phyloP scores from a whole-genome alignment of 2,113 vertebrate genomes.

The Protobothrops mucrosquamatus region DNA sequence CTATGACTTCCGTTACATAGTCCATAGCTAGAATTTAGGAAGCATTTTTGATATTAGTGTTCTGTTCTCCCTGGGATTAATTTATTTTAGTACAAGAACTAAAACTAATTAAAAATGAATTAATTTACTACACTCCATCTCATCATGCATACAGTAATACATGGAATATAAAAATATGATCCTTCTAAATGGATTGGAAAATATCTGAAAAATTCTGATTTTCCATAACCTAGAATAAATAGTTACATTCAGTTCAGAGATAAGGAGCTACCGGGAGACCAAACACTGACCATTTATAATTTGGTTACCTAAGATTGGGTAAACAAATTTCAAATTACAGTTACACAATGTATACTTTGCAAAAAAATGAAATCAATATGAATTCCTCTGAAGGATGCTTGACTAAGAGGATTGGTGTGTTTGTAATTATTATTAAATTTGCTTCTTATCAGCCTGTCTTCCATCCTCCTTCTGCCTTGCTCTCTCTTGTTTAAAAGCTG shows the following conservation, averaged over 20 bases:
- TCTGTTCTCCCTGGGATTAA: constrained; percentile 21
- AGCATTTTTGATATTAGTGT: neutral
- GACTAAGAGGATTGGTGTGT: neutral
- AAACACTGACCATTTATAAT: neutral
- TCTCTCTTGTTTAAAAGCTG: constrained; percentile 38
- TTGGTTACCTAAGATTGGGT: neutral
- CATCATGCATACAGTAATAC: constrained; percentile 39
- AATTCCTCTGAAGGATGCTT: neutral
- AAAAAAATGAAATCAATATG: neutral
- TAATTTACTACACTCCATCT: constrained; percentile 50
- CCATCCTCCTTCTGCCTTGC: neutral
- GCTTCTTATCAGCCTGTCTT: constrained; percentile 14
- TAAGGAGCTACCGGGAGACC: neutral
- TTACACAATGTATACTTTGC: neutral
- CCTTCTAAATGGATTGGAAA: neutral
- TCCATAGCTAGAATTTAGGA: constrained; percentile 15
- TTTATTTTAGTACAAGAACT: neutral
- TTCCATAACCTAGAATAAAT: neutral
- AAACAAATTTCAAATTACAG: neutral
- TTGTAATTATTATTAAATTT: neutral
- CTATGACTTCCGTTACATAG: constrained; percentile 18
- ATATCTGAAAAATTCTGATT: neutral
- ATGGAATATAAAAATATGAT: constrained; percentile 6
- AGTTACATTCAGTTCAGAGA: neutral
- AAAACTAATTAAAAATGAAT: constrained; percentile 46